These are phyloP conservation scores for Neotoma lepida DNA, from an alignment of 2,113 vertebrate species.

Conservation along the genomic window DNA sequence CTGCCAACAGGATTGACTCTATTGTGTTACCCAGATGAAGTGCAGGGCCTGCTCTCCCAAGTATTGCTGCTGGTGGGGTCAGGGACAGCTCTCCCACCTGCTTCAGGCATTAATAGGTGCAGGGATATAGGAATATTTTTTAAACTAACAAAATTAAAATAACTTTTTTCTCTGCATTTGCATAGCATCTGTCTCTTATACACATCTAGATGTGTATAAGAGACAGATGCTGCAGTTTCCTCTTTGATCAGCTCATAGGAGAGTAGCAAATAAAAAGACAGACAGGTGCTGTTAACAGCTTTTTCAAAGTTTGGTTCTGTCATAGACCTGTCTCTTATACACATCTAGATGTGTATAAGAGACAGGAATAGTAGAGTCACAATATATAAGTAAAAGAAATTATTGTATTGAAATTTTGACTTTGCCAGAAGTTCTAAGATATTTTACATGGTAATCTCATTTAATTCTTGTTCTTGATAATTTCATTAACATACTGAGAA, in stretches of 20 bases:
- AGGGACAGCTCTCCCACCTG: neutral
- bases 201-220: no score
- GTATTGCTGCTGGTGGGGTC: neutral
- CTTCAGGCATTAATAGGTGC: neutral
- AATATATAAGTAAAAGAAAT: neutral
- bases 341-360: no score
- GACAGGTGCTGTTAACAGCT: neutral
- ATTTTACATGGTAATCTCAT: slow-evolving; percentile 7
- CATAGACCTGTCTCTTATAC: neutral
- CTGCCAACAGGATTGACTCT: neutral
- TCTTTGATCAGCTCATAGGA: neutral
- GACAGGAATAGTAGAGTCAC: neutral
- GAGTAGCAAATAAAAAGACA: slow-evolving; percentile 1
- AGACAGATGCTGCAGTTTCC: neutral
- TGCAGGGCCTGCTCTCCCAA: neutral
- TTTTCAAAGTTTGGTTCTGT: neutral
- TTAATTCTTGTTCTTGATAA: neutral
- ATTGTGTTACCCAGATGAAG: neutral
- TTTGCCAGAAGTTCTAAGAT: slow-evolving; percentile 19
- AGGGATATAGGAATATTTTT: neutral
- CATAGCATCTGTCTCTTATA: no score
- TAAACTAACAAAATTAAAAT: neutral
- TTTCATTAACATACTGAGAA: neutral
- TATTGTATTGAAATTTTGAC: neutral
- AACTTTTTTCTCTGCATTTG: neutral